Evolutionary conservation across 2,797 vertebrate genomes (phyloP), one percentile per base, ranked within the genome.

Genomic region (Anomalospiza imberbis): DNA sequence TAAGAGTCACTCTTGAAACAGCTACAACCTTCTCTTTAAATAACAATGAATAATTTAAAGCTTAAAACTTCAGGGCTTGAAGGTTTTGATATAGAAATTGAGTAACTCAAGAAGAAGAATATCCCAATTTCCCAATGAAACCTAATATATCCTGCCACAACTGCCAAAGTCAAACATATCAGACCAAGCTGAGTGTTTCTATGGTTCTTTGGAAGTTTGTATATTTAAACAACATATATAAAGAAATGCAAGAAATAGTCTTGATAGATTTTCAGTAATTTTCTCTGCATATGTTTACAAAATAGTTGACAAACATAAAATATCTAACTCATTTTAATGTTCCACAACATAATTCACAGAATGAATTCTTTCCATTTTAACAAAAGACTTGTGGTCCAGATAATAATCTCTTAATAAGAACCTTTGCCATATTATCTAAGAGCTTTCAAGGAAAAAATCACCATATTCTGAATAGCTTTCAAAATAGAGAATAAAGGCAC

Each of bases 21-120:
- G 65, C 54, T 94, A 89, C 65, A 93, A 71, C 45, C 82, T 92
- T 89, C 67, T 89, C 78, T 85, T 95, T 95, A 76, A 84, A 89
- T 89, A 94, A 92, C 71, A 77, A 89, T 77, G 78, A 79, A 77
- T 15, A 76, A 77, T 79, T 65, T 85, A 88, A 85, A 86, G 17
- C 42, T 87, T 77, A 63, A 91, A 67, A 82, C 66, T 80, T 84
- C 44, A 62, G 20, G 4, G 13, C 17, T 60, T 90, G n/a, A 78
- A 85, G 65, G 34, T 68, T 77, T 78, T 72, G 22, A 40, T 78
- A 66, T 3, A 83, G 36, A 76, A 95, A 85, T 76, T 53, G 61
- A 60, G 21, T 47, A 71, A 25, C 29, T 79, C 54, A 9, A 86
- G 44, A 38, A 83, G 75, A 61, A 60, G 7, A 57, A 63, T 76